Percentiles rank a stretch among this genome's conserved stretches.
Evolutionary conservation across 2,113 vertebrate genomes (phyloP).

Genomic region (Pomatostomus ruficeps): DNA sequence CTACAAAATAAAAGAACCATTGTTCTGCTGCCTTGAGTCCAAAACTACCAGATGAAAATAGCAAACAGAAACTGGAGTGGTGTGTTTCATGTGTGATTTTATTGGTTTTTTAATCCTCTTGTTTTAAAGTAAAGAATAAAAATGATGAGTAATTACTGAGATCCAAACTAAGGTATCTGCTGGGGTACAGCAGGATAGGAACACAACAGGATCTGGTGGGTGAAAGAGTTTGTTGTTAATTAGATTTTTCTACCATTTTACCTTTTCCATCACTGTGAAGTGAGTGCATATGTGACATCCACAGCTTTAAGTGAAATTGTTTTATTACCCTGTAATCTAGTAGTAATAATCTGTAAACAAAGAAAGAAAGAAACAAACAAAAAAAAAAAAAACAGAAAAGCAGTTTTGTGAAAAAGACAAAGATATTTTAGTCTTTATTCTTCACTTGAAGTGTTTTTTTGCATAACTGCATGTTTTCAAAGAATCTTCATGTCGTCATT

Average conservation of each 20-base stretch:
- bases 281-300: background rate
- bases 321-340: background rate
- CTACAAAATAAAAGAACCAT: background rate
- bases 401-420: background rate
- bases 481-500: background rate
- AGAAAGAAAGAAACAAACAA: fast-evolving
- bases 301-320: background rate
- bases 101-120: background rate
- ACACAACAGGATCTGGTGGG: background rate
- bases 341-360: background rate
- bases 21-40: background rate
- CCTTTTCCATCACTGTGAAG: background rate
- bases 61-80: background rate
- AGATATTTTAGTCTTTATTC: background rate
- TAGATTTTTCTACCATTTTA: background rate
- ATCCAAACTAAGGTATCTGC: background rate
- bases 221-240: background rate
- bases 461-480: background rate
- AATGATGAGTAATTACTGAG: background rate
- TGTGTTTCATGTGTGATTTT: background rate
- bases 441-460: background rate
- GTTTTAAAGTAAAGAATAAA: background rate
- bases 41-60: background rate
- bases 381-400: too few species aligned
- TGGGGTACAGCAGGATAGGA: background rate